Evolutionary conservation across 1,140 invertebrate species (phyloP).

Genomic region (Globodera rostochiensis): DNA sequence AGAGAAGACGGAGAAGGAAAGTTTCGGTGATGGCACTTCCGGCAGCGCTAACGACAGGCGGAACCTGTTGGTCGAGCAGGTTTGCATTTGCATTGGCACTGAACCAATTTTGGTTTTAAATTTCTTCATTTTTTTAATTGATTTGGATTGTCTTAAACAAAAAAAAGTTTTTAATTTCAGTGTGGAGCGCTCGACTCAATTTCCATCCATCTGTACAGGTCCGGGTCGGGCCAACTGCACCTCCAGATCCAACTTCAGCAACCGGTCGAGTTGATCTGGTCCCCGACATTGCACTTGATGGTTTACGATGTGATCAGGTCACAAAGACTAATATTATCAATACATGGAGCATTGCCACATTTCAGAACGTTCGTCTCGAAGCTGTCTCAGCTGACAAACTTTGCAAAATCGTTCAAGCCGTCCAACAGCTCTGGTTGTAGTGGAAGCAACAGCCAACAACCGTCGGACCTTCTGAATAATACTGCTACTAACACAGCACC

Average conservation of each 20-base stretch:
- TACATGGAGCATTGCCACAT: slow-evolving; percentile 10
- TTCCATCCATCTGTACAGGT: slow-evolving; percentile 19
- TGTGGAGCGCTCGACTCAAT: slow-evolving; percentile 46
- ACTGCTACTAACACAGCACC: neutral
- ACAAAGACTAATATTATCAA: slow-evolving; percentile 11
- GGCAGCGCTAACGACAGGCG: neutral
- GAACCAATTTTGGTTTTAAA: too few species aligned
- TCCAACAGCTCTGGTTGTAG: too few species aligned
- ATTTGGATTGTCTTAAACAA: too few species aligned
- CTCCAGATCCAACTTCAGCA: slow-evolving; percentile 36
- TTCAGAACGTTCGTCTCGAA: slow-evolving; percentile 21
- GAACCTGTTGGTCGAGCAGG: too few species aligned
- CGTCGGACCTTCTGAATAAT: too few species aligned
- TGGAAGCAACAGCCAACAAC: neutral
- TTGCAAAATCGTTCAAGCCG: neutral
- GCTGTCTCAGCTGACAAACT: slow-evolving; percentile 13
- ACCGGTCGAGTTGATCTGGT: slow-evolving; percentile 49
- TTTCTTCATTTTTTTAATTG: too few species aligned
- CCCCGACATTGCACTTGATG: slow-evolving; percentile 47
- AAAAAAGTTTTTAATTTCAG: slow-evolving; percentile 30
- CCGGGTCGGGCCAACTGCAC: neutral
- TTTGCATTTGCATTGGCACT: too few species aligned
- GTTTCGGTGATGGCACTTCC: neutral
- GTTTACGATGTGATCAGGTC: slow-evolving; percentile 41
- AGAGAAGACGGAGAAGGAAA: neutral